A percentile compares a stretch with the other conserved stretches of the same genome.
phyloP scores from a whole-genome alignment of 2,113 vertebrate genomes.

The Euleptes europaea region DNA sequence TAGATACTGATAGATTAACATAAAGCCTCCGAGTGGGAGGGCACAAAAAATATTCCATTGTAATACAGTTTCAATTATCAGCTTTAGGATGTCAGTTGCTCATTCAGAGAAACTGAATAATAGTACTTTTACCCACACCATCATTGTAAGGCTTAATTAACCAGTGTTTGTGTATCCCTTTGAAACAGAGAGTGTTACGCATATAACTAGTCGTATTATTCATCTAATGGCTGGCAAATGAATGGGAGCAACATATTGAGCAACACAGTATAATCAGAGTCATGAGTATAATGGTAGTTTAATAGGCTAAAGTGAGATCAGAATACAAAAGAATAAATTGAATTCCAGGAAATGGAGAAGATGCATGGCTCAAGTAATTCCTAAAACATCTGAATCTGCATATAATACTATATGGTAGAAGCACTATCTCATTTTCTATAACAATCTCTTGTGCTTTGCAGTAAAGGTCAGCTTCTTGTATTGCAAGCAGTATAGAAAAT shows the following conservation, averaged over 20 bases:
- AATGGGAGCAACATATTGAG: background rate
- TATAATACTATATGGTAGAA: no score
- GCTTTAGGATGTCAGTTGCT: background rate
- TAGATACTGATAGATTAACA: background rate
- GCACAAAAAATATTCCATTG: background rate
- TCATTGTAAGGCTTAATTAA: background rate
- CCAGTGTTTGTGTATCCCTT: background rate
- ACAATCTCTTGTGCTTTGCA: no score
- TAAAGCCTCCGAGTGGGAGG: background rate
- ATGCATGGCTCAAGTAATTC: background rate
- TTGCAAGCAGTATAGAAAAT: background rate
- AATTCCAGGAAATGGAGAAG: background rate
- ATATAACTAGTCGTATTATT: background rate
- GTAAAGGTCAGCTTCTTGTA: background rate
- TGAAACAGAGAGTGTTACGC: background rate
- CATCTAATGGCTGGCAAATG: background rate
- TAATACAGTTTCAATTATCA: constrained; percentile 2
- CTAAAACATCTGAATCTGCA: background rate
- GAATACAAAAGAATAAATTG: background rate
- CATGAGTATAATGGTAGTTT: background rate
- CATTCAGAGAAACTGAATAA: constrained; percentile 12
- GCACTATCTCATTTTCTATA: background rate
- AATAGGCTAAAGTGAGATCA: background rate
- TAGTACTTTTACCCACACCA: background rate
- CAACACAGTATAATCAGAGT: background rate